Base-by-base conservation (phyloP, 2,888 invertebrate genomes). In the Zygothrica quintamaculata region DNA sequence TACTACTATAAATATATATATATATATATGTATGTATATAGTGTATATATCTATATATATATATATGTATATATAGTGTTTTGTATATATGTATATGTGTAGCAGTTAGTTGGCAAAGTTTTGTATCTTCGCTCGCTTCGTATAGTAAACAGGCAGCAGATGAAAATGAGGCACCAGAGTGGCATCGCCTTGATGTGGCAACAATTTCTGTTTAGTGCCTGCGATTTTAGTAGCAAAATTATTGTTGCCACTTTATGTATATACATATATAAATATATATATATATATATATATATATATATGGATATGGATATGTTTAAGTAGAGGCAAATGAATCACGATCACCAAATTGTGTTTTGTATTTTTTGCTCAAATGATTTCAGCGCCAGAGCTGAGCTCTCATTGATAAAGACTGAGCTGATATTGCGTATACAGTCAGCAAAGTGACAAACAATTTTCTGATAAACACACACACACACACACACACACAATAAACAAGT, bases 131-230 rank as follows among this genome's bases (percentile, higher is more conserved):
- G 18, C 15, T n/a, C n/a, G n/a, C n/a, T n/a, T n/a, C n/a, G 60
- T 53, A 48, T 39, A 47, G 12, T 34, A 5, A 31, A 29, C 2
- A 13, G 39, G 13, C 6, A 18, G n/a, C 1, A 33, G 13, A 50
- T 39, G 53, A 55, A 29, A 75, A 78, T 84, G 76, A 57, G 64
- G 59, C 78, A 84, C 85, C 75, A 40, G 82, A 75, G 78, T 47
- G 47, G 72, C 75, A 52, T 72, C 51, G 62, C 81, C 81, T 84
- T 78, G 78, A 84, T 84, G 71, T 44, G 71, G 48, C 36, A 67
- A 53, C 48, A 22, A 50, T 57, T 71, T 53, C 46, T 46, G 69
- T 42, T 74, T 62, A 74, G 74, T 56, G 61, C 52, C 58, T 43
- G 34, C 29, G 25, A 53, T 53, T 67, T 51, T 48, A 47, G 59